Base-by-base conservation (phyloP, 92 coral and sea anemone genomes). In the Epizoanthus scotinus region DNA sequence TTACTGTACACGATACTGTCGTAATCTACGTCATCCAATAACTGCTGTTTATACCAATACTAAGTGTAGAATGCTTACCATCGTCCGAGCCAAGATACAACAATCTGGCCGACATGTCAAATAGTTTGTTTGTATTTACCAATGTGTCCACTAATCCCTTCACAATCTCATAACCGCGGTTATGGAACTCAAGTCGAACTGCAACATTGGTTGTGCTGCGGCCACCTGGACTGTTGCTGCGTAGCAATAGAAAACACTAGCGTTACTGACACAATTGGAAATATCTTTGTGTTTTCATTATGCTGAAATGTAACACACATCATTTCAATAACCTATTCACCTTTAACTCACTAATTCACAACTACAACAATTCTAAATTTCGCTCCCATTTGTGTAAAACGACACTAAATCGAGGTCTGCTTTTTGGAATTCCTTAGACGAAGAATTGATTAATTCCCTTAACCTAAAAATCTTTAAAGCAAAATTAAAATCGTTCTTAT, bases 21-120 rank as follows among this genome's bases (percentile, higher is more conserved):
- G n/a, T n/a, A n/a, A n/a, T n/a, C n/a, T n/a, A n/a, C n/a, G n/a
- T n/a, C n/a, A n/a, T 34, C 52, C 12, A 47, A 10, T 7, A 44
- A 44, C 1, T 44, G 14, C 50, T 44, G 2, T 10, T 44, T 47
- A 47, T 47, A 47, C 52, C 52, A 15, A 47, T 13, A 47, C 52
- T 9, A 9, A 15, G 52, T 0, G 15, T 10, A 31, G n/a, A 64
- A 25, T 31, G 5, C 70, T 64, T 64, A 64, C 70, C 70, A 64
- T 64, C 70, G 36, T 64, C 70, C 70, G 70, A 64, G 70, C 70
- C 40, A 28, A 64, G 70, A 38, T 64, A 27, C 21, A 64, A 21
- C 70, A 64, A 10, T 1, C 19, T 64, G 70, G 70, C 70, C 42
- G 70, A 10, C 34, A 8, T 19, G 1, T 2, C 22, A 14, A 24